Evolutionary conservation across 2,797 vertebrate genomes (phyloP).

Genomic region (Pipistrellus pygmaeus): DNA sequence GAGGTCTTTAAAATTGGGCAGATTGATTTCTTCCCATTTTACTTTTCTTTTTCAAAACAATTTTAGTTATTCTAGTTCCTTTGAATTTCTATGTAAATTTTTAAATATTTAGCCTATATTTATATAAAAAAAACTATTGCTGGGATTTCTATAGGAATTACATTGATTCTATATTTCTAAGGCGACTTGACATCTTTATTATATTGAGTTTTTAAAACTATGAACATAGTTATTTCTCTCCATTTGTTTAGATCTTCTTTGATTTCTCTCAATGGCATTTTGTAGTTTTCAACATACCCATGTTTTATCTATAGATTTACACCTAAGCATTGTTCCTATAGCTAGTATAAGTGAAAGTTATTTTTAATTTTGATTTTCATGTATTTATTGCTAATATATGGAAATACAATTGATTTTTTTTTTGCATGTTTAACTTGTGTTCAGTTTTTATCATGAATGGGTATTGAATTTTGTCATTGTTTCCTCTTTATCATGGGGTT

Average conservation of each 20-base stretch:
- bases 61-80: not conserved
- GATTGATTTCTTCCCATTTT: constrained; percentile 15
- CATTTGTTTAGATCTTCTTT: not conserved
- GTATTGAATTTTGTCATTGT: constrained; percentile 18
- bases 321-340: not conserved
- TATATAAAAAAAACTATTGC: not conserved
- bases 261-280: constrained; percentile 44
- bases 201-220: not conserved
- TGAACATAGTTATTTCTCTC: not conserved
- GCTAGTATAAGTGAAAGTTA: not conserved
- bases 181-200: not conserved
- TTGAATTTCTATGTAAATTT: constrained; percentile 33
- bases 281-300: not conserved
- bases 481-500: not conserved
- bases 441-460: not conserved
- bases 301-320: not conserved
- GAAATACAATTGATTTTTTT: not conserved
- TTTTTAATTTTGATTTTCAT: constrained; percentile 54
- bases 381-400: not conserved
- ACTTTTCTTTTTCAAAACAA: constrained; percentile 23
- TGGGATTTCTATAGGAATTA: constrained; percentile 50
- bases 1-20: constrained; percentile 30
- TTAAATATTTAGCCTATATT: constrained; percentile 31
- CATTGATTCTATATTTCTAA: not conserved
- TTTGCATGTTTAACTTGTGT: constrained; percentile 3